Conservation (phyloP, 2,113 vertebrate species). For the Notiomystis cincta region DNA sequence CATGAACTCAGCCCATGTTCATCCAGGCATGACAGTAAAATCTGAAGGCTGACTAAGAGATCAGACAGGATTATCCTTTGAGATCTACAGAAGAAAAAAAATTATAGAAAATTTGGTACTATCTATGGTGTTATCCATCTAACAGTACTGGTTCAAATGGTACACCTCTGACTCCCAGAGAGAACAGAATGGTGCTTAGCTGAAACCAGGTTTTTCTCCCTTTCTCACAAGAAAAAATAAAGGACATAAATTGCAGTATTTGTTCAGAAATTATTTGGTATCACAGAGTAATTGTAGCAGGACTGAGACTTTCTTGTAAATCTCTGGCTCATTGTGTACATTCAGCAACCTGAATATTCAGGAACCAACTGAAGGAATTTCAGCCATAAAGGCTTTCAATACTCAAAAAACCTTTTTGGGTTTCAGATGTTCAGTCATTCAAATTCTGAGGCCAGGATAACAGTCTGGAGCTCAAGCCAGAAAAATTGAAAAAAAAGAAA, state of each 20-base stretch:
- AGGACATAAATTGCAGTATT: background rate
- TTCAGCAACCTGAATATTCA: background rate
- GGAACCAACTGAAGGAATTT: background rate
- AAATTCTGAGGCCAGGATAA: background rate
- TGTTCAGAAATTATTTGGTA: background rate
- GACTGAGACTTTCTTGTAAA: background rate
- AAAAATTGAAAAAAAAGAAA: background rate
- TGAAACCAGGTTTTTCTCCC: background rate
- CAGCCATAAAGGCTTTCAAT: background rate
- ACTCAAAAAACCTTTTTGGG: background rate
- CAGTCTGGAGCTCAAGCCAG: background rate
- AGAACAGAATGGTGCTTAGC: background rate
- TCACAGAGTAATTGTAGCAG: background rate
- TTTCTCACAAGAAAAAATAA: background rate
- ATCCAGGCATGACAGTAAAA: background rate
- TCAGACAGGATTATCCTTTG: background rate
- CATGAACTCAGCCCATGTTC: background rate
- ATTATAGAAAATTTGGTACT: background rate
- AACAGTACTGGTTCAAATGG: background rate
- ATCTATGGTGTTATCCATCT: background rate
- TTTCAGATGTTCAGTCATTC: background rate
- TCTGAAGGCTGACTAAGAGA: background rate
- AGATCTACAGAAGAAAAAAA: background rate
- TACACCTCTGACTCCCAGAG: background rate
- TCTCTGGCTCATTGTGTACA: background rate